A percentile compares a stretch with the other conserved stretches of the same genome.
Evolutionary conservation across 2,888 invertebrate species (phyloP).

Genomic region (Apodemia zela): DNA sequence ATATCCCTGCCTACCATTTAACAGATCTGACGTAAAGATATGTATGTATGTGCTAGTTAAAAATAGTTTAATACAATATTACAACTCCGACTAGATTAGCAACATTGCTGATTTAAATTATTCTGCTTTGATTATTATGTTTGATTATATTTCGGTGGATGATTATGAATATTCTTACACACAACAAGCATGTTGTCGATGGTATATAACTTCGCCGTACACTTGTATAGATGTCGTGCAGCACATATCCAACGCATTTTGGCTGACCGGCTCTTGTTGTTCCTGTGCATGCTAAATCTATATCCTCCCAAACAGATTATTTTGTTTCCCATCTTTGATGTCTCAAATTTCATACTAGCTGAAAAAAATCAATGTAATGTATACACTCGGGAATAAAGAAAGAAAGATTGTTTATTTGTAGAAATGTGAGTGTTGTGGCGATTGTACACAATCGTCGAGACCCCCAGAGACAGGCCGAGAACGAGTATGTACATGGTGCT

Average conservation of each 20-base stretch:
- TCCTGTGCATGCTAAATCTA: slow-evolving; percentile 17
- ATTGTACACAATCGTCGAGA: no score
- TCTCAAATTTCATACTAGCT: neutral
- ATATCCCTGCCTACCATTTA: neutral
- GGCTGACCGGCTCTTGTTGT: neutral
- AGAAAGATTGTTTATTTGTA: no score
- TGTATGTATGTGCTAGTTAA: neutral
- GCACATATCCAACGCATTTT: slow-evolving; percentile 17
- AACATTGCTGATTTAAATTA: no score
- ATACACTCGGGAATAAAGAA: neutral
- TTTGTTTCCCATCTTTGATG: neutral
- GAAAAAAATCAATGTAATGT: neutral
- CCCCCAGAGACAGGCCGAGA: no score
- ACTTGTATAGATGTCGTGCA: neutral
- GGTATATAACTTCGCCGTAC: slow-evolving; percentile 10
- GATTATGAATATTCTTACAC: slow-evolving; percentile 15
- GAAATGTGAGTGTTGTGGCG: no score
- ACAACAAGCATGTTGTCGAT: neutral
- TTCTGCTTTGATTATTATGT: neutral
- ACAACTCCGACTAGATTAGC: no score
- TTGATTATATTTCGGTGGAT: neutral
- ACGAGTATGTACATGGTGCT: no score
- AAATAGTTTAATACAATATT: neutral
- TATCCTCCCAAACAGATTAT: slow-evolving; percentile 3
- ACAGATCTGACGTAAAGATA: neutral